phyloP scores from a whole-genome alignment of 2,797 vertebrate genomes.

The Micromesistius poutassou region DNA sequence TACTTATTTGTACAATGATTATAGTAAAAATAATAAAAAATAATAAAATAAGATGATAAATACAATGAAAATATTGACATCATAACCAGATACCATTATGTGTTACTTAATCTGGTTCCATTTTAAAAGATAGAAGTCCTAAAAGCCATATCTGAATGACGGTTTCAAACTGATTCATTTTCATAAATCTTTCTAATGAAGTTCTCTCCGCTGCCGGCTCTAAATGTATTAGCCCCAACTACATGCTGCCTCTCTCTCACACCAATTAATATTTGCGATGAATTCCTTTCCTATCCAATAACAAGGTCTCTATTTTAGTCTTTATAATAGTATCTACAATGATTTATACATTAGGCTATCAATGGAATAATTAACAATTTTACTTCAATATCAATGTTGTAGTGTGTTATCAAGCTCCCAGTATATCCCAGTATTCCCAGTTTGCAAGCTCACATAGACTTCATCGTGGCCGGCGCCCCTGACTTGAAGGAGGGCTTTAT shows the following conservation, averaged over 20 bases:
- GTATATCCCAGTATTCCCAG: too few relatives aligned
- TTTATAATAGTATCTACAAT: conserved; percentile 33
- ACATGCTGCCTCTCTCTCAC: conserved; percentile 66
- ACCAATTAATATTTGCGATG: conserved; percentile 75
- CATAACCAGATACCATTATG: conserved; percentile 65
- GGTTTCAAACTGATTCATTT: conserved; percentile 68
- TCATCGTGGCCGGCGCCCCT: too few relatives aligned
- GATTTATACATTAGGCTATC: conserved; percentile 1
- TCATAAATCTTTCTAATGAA: conserved; percentile 79
- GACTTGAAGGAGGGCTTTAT: too few relatives aligned
- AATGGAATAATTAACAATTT: conserved; percentile 7
- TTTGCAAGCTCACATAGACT: too few relatives aligned
- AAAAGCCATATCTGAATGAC: conserved; percentile 58
- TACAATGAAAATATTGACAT: conserved; percentile 36
- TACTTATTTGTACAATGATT: conserved; percentile 29
- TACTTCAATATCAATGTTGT: neutral
- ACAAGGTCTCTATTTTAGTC: conserved; percentile 55
- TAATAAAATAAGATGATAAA: neutral
- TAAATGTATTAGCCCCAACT: conserved; percentile 73
- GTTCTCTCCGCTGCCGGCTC: conserved; percentile 70
- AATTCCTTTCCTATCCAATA: conserved; percentile 59
- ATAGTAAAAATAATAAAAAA: conserved; percentile 36
- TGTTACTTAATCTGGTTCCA: conserved; percentile 69
- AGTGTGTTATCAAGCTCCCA: conserved; percentile 8
- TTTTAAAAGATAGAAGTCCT: conserved; percentile 62